A percentile compares a stretch with the other conserved stretches of the same genome.
Evolutionary conservation across 2,113 vertebrate species (phyloP).

Genomic region (Choloepus hoffmanni): DNA sequence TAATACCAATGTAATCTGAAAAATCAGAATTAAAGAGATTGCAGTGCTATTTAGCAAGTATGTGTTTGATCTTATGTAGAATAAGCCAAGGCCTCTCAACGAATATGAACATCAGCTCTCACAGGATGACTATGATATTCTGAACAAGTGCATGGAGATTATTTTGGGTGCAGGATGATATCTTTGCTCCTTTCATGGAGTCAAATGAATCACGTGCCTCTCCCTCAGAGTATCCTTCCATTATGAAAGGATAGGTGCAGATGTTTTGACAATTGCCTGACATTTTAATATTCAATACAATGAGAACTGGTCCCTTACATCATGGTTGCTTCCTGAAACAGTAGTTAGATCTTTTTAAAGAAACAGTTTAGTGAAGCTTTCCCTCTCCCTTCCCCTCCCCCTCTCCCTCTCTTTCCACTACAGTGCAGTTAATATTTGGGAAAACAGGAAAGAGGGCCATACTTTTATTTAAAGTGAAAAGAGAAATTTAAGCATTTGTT

Average conservation of each 20-base stretch:
- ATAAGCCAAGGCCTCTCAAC: no score
- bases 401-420: background rate
- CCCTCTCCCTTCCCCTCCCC: no score
- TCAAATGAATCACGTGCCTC: background rate
- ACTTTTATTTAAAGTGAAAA: no score
- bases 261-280: background rate
- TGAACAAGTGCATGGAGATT: background rate
- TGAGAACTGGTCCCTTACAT: background rate
- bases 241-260: background rate
- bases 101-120: no score
- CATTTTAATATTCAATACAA: background rate
- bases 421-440: background rate
- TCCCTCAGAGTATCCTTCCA: background rate
- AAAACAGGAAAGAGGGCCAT: no score
- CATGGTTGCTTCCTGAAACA: background rate
- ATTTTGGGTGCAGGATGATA: background rate
- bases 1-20: no score
- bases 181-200: background rate
- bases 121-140: background rate
- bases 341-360: background rate
- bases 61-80: no score
- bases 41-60: no score
- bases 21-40: no score
- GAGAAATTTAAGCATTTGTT: no score
- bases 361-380: no score